These are phyloP conservation scores for Sebastes baramenuke DNA, from an alignment of 2,797 vertebrate genomes.

Conservation along the genomic window DNA sequence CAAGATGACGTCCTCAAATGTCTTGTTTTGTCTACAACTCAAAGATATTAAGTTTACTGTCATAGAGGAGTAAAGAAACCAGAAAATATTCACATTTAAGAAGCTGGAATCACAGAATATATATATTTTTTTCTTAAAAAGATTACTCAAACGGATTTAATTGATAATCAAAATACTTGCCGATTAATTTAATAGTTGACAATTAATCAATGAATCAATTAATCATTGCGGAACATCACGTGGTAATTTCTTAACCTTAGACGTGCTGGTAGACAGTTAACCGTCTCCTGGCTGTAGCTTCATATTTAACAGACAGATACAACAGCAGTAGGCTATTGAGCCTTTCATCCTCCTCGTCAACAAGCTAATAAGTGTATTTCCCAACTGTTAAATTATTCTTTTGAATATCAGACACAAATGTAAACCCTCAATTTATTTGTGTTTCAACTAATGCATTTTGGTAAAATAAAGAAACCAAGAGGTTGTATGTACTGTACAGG, in stretches of 20 bases:
- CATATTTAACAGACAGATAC: fast-evolving
- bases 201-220: no score
- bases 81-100: no score
- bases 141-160: no score
- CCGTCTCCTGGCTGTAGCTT: no score
- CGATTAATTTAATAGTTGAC: no score
- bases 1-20: no score
- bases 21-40: no score
- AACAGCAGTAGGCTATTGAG: neutral
- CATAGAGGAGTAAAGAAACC: no score
- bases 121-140: no score
- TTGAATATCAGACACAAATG: neutral
- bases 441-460: slow-evolving; percentile 11
- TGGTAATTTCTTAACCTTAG: neutral
- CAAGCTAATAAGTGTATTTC: neutral
- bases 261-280: neutral
- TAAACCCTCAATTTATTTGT: neutral
- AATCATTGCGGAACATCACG: neutral
- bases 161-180: no score
- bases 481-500: slow-evolving; percentile 24
- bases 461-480: slow-evolving; percentile 20
- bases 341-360: neutral
- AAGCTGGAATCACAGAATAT: no score
- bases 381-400: neutral
- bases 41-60: no score